Conservation (phyloP, 2,888 invertebrate species). For the Eutolmus rufibarbis region DNA sequence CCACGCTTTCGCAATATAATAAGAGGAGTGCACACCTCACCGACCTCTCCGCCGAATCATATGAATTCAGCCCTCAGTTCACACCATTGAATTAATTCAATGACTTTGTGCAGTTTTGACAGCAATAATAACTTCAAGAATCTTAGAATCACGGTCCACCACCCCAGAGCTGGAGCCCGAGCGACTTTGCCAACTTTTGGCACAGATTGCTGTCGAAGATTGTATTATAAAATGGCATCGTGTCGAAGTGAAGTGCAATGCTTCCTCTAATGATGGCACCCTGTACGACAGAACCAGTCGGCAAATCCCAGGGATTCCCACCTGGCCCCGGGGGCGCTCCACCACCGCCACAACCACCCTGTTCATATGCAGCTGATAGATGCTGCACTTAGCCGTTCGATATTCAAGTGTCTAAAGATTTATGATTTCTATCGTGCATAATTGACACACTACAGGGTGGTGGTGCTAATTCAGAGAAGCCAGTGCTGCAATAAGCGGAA, state of each 20-base stretch:
- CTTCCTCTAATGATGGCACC: slow-evolving; percentile 1
- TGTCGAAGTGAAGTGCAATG: slow-evolving; percentile 16
- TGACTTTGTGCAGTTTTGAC: slow-evolving; percentile 38
- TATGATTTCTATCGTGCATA: slow-evolving; percentile 37
- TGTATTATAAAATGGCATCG: slow-evolving; percentile 22
- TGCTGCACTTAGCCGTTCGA: slow-evolving; percentile 7
- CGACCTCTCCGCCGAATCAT: neutral
- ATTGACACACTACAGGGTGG: slow-evolving; percentile 25
- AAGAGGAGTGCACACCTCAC: neutral
- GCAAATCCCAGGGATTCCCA: neutral
- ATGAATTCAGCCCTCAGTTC: neutral
- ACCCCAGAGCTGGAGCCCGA: neutral
- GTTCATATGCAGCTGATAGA: neutral
- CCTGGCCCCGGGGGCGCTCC: neutral
- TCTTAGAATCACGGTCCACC: slow-evolving; percentile 9
- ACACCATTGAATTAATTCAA: slow-evolving; percentile 38
- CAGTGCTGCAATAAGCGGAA: neutral
- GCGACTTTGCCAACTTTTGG: neutral
- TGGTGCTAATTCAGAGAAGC: neutral
- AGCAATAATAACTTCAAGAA: slow-evolving; percentile 33
- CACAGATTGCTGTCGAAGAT: slow-evolving; percentile 33
- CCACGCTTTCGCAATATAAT: neutral
- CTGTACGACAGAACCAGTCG: neutral
- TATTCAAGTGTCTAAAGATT: slow-evolving; percentile 29
- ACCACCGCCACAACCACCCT: neutral